These are phyloP conservation scores for Limonius californicus DNA, from an alignment of 1,140 invertebrate genomes.

Conservation along the genomic window DNA sequence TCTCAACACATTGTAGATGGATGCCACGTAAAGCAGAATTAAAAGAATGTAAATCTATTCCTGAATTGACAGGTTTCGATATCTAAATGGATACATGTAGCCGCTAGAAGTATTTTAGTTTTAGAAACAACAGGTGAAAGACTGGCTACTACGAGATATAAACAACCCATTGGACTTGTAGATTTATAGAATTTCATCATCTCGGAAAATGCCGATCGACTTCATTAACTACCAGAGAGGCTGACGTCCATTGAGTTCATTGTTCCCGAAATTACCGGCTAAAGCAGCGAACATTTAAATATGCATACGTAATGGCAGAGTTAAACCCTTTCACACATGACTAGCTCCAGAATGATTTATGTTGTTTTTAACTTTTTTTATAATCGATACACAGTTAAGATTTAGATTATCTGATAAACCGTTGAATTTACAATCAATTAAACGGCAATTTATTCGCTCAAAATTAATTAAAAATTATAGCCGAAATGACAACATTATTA, in stretches of 20 bases:
- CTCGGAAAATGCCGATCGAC: constrained; percentile 23
- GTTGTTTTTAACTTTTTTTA: not conserved
- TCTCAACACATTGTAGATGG: not conserved
- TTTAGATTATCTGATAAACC: not conserved
- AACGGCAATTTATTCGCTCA: not conserved
- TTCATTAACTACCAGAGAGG: constrained; percentile 20
- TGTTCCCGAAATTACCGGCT: constrained; percentile 21
- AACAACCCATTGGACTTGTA: constrained; percentile 25
- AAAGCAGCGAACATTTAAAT: not conserved
- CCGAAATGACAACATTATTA: no score
- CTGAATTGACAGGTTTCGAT: constrained; percentile 10
- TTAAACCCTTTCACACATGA: not conserved
- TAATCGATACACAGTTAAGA: not conserved
- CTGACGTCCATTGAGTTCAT: constrained; percentile 21
- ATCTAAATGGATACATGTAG: constrained; percentile 1
- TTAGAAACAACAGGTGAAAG: constrained; percentile 21
- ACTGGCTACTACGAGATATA: constrained; percentile 15
- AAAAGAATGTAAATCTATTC: constrained; percentile 14
- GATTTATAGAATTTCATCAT: constrained; percentile 27
- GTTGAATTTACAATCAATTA: not conserved
- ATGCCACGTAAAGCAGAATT: not conserved
- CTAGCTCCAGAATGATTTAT: not conserved
- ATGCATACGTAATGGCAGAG: not conserved
- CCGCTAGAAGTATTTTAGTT: constrained; percentile 2
- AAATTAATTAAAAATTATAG: not conserved